Evolutionary conservation across 2,113 vertebrate species (phyloP), one percentile per base, ranked within the genome.

Genomic region (Festucalex cinctus): DNA sequence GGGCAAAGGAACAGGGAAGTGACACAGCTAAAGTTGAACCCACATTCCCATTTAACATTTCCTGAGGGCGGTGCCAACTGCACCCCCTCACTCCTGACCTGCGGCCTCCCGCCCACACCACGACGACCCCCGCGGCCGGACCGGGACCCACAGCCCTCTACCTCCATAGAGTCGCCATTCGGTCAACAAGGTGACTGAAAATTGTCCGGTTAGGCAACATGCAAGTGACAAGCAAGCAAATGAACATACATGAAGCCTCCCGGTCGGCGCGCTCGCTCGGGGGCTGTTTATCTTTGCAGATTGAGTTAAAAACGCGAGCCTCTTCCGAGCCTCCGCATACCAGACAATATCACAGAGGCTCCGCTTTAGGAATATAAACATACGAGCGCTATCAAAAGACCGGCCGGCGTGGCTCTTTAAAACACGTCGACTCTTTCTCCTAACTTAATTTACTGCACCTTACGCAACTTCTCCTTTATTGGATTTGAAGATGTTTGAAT

Each of bases 321-420:
- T 66, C 81, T 81, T 84, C 81, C 86, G 82, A 85, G 73, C 78
- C 88, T 79, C 77, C 81, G 71, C 89, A 90, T 90, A 86, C 89
- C 89, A 89, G 86, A 88, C 86, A 85, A 87, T 89, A 90, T 90
- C 87, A 84, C 84, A 80, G 86, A 84, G 84, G 83, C 87, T 80
- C 77, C 20, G 70, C 82, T 87, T 86, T 80, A 78, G 73, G 48
- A 88, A 76, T 63, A 85, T 82, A 90, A 90, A 90, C 89, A 89
- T 41, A 72, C 63, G 37, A 67, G 9, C 74, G 83, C 64, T 87
- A 88, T 87, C 85, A 89, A 87, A 88, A n/a, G n/a, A n/a, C n/a
- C n/a, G 89, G 71, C 58, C 48, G n/a, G 73, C 79, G 65, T n/a
- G 13, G 62, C 78, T 74, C 81, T 75, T 75, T 86, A 77, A 86